Base-by-base conservation (phyloP, 2,113 vertebrate genomes). In the Columbina picui region DNA sequence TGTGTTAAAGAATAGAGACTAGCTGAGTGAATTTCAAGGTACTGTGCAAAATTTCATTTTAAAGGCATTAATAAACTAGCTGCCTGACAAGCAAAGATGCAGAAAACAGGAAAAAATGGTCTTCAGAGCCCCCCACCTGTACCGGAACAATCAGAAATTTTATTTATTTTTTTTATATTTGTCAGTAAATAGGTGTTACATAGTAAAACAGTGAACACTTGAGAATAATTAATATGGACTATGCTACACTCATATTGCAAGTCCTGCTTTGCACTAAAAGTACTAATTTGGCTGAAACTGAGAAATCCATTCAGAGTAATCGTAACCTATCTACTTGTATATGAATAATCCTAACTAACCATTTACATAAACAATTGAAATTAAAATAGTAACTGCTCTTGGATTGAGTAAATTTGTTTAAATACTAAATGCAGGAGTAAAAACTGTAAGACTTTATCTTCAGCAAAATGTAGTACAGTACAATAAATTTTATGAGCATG, bases 281-380 rank as follows among this genome's bases (percentile, higher is more conserved):
- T 94, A 43, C 45, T 78, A 78, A 59, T 97, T 95, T 98, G 97
- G 97, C 94, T 98, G 96, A 98, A 98, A 98, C 96, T 94, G 97
- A 97, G 97, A 98, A 97, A 96, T 89, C 56, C 82, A 85, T 92
- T 97, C 93, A 75, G 61, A 86, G 95, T 95, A 96, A 97, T 94
- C 84, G 92, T 81, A 96, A 96, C 92, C 89, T 84, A 68, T 52
- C 91, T 75, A 77, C 61, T 96, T 91, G 94, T 90, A 92, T 89
- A 91, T 49, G 78, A 93, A 56, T 95, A 96, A 68, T 95, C 77
- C 90, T 78, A 95, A 82, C 95, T 95, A 95, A 95, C 73, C 52
- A 75, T 96, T 96, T 90, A 94, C 60, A 63, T 32, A 92, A 90
- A 88, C 75, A 90, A 88, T 39, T 78, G 88, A 95, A 94, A 90